Conservation (phyloP, 2,888 invertebrate genomes). For the Lasioglossum villosulum region DNA sequence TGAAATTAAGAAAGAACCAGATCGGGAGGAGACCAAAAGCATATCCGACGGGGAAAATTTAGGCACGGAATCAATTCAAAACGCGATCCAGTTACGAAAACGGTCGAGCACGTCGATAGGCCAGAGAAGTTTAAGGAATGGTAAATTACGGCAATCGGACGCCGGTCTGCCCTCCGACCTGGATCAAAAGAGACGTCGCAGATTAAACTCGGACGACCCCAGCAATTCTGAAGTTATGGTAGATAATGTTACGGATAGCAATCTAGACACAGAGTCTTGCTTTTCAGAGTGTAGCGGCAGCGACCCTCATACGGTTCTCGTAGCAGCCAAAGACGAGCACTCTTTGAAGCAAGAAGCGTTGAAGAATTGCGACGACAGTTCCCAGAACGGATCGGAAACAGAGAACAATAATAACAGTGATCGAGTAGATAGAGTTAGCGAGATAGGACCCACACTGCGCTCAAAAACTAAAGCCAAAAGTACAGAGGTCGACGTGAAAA, state of each 20-base stretch:
- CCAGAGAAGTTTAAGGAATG: slow-evolving; percentile 88
- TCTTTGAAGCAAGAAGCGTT: slow-evolving; percentile 65
- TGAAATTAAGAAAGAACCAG: slow-evolving; percentile 78
- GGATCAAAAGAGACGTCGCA: slow-evolving; percentile 74
- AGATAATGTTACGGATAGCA: slow-evolving; percentile 71
- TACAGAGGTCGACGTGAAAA: slow-evolving; percentile 70
- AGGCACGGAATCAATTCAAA: slow-evolving; percentile 65
- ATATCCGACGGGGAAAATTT: slow-evolving; percentile 70
- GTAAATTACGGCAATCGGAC: slow-evolving; percentile 87
- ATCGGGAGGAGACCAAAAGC: slow-evolving; percentile 69
- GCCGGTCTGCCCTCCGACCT: slow-evolving; percentile 72
- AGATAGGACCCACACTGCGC: slow-evolving; percentile 80
- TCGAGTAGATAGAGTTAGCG: slow-evolving; percentile 72
- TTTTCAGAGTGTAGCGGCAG: slow-evolving; percentile 74
- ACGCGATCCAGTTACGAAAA: slow-evolving; percentile 71
- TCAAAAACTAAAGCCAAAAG: slow-evolving; percentile 82
- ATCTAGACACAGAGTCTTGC: slow-evolving; percentile 73
- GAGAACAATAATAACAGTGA: slow-evolving; percentile 82
- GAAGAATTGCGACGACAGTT: slow-evolving; percentile 69
- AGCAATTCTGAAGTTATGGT: slow-evolving; percentile 61
- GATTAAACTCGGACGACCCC: slow-evolving; percentile 77
- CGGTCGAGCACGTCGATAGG: slow-evolving; percentile 77
- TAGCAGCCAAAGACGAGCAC: slow-evolving; percentile 67
- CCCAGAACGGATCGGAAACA: slow-evolving; percentile 69
- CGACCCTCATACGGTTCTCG: slow-evolving; percentile 64